Percentiles rank a stretch among this genome's conserved stretches.
phyloP scores from a whole-genome alignment of 2,797 vertebrate genomes.

The Brachymystax lenok region DNA sequence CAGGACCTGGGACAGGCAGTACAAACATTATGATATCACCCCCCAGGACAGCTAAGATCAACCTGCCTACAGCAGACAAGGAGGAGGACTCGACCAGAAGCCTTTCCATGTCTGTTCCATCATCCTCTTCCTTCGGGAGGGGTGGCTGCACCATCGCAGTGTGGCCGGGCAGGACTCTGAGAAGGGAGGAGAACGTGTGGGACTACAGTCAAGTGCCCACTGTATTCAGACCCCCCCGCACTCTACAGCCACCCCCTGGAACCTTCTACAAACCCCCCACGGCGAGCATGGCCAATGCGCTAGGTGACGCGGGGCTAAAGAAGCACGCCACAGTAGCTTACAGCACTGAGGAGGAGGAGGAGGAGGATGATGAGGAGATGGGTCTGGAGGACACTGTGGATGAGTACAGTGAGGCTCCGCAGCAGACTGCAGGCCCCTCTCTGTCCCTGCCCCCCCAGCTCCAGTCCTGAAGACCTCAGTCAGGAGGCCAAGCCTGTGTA shows the following conservation, averaged over 20 bases:
- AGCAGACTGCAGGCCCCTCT: slow-evolving; percentile 47
- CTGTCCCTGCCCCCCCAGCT: slow-evolving; percentile 68
- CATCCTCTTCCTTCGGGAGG: slow-evolving; percentile 25
- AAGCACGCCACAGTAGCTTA: slow-evolving; percentile 49
- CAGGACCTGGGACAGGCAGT: slow-evolving; percentile 89
- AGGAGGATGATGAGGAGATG: slow-evolving; percentile 66
- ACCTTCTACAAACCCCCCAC: slow-evolving; percentile 94
- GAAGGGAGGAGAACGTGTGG: slow-evolving; percentile 73
- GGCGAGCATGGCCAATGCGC: slow-evolving; percentile 69
- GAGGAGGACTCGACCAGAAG: slow-evolving; percentile 40
- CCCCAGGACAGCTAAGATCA: slow-evolving; percentile 74
- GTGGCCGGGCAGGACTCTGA: slow-evolving; percentile 70
- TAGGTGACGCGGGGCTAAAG: slow-evolving; percentile 59
- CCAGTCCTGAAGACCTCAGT: slow-evolving; percentile 73
- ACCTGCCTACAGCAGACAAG: slow-evolving; percentile 66
- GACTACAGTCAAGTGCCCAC: slow-evolving; percentile 68
- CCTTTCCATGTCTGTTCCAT: slow-evolving; percentile 57
- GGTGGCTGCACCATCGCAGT: slow-evolving; percentile 49
- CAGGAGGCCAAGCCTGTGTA: slow-evolving; percentile 81
- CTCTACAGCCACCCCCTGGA: slow-evolving; percentile 90
- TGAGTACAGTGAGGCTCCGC: slow-evolving; percentile 28
- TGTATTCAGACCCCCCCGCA: slow-evolving; percentile 82
- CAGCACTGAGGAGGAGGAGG: slow-evolving; percentile 69
- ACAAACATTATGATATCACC: slow-evolving; percentile 78
- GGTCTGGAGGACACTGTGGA: slow-evolving; percentile 48